Evolutionary conservation across 2,113 vertebrate species (phyloP).

Genomic region (Chunga burmeisteri): DNA sequence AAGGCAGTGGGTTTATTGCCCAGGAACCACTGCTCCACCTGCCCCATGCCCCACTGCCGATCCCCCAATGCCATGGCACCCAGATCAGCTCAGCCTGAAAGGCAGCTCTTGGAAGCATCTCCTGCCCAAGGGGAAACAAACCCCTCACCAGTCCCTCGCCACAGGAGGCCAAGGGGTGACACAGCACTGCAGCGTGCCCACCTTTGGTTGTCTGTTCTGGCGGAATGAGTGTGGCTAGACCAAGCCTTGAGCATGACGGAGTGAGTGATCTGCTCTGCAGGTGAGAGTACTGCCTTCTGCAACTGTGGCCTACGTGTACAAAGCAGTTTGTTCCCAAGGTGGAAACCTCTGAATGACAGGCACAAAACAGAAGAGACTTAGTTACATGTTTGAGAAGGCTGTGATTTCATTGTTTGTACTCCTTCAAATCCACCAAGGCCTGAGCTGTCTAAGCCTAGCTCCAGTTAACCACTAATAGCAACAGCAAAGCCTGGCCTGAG

Average conservation of each 20-base stretch:
- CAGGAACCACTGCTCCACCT: not conserved
- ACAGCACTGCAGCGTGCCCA: not conserved
- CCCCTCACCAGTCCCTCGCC: rapidly evolving
- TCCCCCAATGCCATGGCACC: not conserved
- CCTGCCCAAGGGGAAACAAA: not conserved
- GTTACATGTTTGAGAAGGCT: not conserved
- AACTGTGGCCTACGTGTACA: not conserved
- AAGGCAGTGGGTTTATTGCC: not conserved
- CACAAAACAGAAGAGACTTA: not conserved
- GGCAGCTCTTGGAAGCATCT: not conserved
- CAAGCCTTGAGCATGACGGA: not conserved
- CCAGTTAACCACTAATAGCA: not conserved
- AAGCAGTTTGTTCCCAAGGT: not conserved
- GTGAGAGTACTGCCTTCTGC: not conserved
- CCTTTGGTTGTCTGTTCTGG: not conserved
- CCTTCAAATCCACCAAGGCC: not conserved
- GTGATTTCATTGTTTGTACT: not conserved
- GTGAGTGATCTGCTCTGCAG: not conserved
- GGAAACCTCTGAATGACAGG: not conserved
- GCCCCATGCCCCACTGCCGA: rapidly evolving
- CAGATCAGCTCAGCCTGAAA: not conserved
- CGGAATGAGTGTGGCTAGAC: not conserved
- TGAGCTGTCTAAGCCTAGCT: not conserved
- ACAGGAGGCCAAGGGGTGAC: not conserved
- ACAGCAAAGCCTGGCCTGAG: not conserved